Conservation (phyloP, 2,888 invertebrate genomes). For the Podabrus alpinus region DNA sequence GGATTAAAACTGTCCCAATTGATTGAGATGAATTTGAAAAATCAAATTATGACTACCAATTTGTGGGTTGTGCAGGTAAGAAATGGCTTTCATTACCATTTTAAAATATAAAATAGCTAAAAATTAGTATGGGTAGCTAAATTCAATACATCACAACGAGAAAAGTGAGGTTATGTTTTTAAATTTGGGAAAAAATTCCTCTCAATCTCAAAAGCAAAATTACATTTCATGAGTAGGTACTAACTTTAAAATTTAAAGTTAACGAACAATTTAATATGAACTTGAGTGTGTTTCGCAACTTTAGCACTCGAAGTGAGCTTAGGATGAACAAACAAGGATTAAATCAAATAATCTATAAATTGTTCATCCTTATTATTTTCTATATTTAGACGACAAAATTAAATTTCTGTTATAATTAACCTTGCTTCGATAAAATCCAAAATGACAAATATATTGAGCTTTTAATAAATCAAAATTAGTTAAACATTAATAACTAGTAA, state of each 20-base stretch:
- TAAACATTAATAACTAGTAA: background rate
- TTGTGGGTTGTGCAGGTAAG: slow-evolving; percentile 91
- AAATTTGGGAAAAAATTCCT: background rate
- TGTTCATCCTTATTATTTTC: background rate
- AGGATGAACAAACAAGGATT: background rate
- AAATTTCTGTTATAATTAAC: background rate
- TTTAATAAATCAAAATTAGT: background rate
- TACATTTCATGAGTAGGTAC: background rate
- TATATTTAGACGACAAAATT: background rate
- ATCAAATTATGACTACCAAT: slow-evolving; percentile 94
- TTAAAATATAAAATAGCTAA: background rate
- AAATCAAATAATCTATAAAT: background rate
- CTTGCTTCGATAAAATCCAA: background rate
- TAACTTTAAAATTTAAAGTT: background rate
- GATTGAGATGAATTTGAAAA: slow-evolving; percentile 89
- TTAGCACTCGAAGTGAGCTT: background rate
- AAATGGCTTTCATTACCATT: background rate
- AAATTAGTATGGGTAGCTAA: background rate
- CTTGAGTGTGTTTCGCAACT: background rate
- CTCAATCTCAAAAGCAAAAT: background rate
- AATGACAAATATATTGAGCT: background rate
- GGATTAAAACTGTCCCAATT: slow-evolving; percentile 88
- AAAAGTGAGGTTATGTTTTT: background rate
- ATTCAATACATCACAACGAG: too few relatives aligned
- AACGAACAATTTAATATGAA: background rate